Evolutionary conservation across 2,888 invertebrate species (phyloP).

Genomic region (Pimpla rufipes): DNA sequence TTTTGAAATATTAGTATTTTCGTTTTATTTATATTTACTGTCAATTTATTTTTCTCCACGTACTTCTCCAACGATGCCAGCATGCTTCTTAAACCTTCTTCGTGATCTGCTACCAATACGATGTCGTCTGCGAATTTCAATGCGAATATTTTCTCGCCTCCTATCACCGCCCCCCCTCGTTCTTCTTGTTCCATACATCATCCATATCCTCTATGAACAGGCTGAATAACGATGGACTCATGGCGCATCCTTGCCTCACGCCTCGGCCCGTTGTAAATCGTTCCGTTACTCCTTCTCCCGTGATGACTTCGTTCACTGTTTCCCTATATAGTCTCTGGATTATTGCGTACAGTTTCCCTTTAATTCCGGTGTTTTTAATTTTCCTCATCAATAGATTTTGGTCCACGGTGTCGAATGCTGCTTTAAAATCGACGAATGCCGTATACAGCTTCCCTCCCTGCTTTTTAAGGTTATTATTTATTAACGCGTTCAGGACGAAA

Average conservation of each 20-base stretch:
- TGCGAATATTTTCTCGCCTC: constrained; percentile 56
- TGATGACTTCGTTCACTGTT: constrained; percentile 51
- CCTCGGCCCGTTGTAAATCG: constrained; percentile 52
- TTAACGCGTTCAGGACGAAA: no score
- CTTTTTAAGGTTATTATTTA: no score
- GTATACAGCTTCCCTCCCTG: no score
- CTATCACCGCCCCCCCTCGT: constrained; percentile 62
- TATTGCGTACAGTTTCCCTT: constrained; percentile 24
- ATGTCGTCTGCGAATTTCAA: constrained; percentile 67
- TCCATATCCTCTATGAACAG: constrained; percentile 63
- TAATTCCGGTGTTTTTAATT: constrained; percentile 18
- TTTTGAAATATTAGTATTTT: constrained; percentile 64
- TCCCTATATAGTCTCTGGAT: constrained; percentile 52
- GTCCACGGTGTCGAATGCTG: background rate
- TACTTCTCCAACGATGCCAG: constrained; percentile 48
- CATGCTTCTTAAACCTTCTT: constrained; percentile 49
- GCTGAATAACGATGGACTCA: constrained; percentile 56
- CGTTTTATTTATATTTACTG: constrained; percentile 54
- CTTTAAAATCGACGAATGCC: no score
- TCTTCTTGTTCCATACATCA: constrained; percentile 36
- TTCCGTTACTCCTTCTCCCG: constrained; percentile 34
- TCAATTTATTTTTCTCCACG: constrained; percentile 36
- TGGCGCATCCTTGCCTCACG: constrained; percentile 61
- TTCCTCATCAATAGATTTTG: background rate
- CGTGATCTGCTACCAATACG: constrained; percentile 55